phyloP scores from a whole-genome alignment of 2,888 invertebrate genomes.

The Helicoverpa assulta region DNA sequence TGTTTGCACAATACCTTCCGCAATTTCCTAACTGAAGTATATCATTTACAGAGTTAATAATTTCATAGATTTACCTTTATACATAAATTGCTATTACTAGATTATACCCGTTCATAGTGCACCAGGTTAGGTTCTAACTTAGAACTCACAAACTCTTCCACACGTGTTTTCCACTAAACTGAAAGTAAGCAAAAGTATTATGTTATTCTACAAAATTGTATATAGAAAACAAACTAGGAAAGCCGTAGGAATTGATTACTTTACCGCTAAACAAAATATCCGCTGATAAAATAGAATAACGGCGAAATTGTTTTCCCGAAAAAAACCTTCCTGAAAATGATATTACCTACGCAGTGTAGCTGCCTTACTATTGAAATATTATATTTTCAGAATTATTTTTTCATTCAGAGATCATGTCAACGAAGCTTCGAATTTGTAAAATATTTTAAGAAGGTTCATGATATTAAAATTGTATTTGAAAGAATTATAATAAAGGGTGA shows the following conservation, averaged over 20 bases:
- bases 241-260: not conserved
- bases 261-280: not conserved
- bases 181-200: constrained; percentile 17
- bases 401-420: no score
- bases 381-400: not conserved
- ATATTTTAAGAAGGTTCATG: not conserved
- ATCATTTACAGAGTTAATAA: not conserved
- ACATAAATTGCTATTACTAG: not conserved
- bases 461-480: no score
- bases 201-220: constrained; percentile 3
- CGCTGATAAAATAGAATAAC: no score
- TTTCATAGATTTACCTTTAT: not conserved
- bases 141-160: constrained; percentile 7
- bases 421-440: not conserved
- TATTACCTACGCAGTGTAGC: not conserved
- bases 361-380: not conserved
- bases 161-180: constrained; percentile 19
- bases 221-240: not conserved
- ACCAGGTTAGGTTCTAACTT: not conserved
- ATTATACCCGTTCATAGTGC: not conserved
- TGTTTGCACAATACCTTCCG: not conserved
- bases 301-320: not conserved
- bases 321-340: not conserved
- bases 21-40: not conserved
- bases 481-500: not conserved